phyloP scores from a whole-genome alignment of 2,113 vertebrate species.

The Phalacrocorax brasilianus region DNA sequence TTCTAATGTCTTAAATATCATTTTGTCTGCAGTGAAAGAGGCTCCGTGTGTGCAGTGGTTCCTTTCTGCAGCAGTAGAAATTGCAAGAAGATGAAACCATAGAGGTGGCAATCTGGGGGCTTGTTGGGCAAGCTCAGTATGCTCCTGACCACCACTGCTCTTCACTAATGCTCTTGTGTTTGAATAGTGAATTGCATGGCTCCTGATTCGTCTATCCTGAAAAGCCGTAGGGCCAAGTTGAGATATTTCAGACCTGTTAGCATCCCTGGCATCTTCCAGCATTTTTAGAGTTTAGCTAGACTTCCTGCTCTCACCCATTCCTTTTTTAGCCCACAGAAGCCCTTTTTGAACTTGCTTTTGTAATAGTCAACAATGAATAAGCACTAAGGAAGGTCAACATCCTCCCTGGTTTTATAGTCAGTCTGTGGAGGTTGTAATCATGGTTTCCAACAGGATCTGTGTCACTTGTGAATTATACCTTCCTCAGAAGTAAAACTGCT shows the following conservation, averaged over 20 bases:
- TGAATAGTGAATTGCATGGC: not conserved
- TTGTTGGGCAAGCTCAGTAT: not conserved
- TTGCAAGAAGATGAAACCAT: not conserved
- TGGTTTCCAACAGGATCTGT: slow-evolving; percentile 18
- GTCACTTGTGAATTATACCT: slow-evolving; percentile 42
- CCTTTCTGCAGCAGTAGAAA: not conserved
- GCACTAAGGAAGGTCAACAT: not conserved
- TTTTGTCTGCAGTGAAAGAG: not conserved
- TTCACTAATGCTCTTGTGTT: not conserved
- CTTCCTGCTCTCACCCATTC: not conserved
- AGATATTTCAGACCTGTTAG: not conserved
- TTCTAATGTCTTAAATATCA: not conserved
- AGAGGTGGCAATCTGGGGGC: not conserved
- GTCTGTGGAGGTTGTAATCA: slow-evolving; percentile 32
- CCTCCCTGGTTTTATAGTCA: slow-evolving; percentile 2
- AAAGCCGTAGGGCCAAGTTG: not conserved
- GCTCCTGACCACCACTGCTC: not conserved
- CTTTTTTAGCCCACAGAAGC: not conserved
- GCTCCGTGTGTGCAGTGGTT: not conserved
- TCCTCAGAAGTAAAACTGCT: slow-evolving; percentile 8
- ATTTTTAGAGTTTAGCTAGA: not conserved
- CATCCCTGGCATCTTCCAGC: not conserved
- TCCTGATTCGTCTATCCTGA: not conserved
- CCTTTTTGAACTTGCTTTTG: slow-evolving; percentile 6
- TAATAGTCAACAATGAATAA: slow-evolving; percentile 17